Evolutionary conservation across 2,113 vertebrate species (phyloP).

Genomic region (Anhinga anhinga): DNA sequence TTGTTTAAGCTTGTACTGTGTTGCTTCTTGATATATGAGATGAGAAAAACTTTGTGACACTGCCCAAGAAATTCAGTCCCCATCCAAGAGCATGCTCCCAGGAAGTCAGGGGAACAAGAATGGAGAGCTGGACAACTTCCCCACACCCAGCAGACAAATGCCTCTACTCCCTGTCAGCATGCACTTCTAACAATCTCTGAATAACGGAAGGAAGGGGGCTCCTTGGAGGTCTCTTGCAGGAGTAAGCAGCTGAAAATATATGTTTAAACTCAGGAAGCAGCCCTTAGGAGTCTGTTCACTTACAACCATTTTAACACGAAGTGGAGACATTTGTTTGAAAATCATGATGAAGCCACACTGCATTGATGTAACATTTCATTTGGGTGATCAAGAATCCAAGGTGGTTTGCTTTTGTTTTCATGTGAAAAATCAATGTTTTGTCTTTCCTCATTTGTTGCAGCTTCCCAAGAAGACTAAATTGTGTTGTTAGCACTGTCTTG

Average conservation of each 20-base stretch:
- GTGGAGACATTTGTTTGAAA: not conserved
- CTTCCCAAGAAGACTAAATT: not conserved
- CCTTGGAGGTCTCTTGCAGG: not conserved
- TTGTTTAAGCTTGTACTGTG: conserved; percentile 29
- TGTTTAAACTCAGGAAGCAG: not conserved
- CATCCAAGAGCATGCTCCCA: not conserved
- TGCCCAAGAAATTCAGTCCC: not conserved
- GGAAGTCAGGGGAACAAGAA: not conserved
- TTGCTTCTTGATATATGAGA: not conserved
- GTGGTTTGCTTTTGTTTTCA: not conserved
- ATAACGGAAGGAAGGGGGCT: not conserved
- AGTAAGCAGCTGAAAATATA: not conserved
- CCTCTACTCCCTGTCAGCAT: not conserved
- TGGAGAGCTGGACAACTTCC: not conserved
- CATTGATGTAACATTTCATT: not conserved
- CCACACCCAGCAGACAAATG: not conserved
- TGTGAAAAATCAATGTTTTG: not conserved
- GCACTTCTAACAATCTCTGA: not conserved
- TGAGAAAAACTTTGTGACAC: not conserved
- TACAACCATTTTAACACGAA: not conserved
- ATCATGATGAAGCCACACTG: not conserved
- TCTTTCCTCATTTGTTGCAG: not conserved
- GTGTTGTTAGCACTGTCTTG: not conserved
- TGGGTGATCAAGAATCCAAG: not conserved
- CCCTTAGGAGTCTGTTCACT: not conserved